phyloP scores from a whole-genome alignment of 2,797 vertebrate genomes.

The Rhabdophis nuchalis region DNA sequence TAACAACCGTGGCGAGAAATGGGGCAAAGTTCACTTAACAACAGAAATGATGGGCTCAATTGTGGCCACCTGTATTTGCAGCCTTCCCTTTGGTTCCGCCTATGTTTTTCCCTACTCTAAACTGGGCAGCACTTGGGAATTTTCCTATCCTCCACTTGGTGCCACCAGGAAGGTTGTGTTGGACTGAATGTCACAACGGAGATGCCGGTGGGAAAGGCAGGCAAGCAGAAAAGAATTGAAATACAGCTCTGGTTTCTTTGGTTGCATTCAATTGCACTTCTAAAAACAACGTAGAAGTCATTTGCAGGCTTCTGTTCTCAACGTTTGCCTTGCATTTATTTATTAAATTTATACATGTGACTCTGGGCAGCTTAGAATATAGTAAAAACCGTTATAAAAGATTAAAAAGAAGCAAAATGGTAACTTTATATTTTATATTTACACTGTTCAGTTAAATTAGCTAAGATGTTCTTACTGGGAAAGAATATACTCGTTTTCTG shows the following conservation, averaged over 20 bases:
- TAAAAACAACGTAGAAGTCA: background rate
- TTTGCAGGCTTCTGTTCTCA: background rate
- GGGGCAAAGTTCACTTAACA: background rate
- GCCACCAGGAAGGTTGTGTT: background rate
- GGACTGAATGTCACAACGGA: background rate
- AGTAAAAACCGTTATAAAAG: background rate
- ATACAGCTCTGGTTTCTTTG: background rate
- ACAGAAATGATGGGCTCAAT: background rate
- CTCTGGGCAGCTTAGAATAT: background rate
- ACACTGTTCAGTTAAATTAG: background rate
- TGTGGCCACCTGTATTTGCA: background rate
- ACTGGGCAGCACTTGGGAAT: background rate
- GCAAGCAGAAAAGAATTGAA: background rate
- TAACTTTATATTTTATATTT: background rate
- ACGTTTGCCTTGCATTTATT: background rate
- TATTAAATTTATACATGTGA: background rate
- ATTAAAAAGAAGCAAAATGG: background rate
- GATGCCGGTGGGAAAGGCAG: background rate
- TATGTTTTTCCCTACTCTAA: background rate
- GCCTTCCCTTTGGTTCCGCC: background rate
- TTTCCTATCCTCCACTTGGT: background rate
- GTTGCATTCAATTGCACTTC: background rate
- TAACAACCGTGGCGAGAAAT: no score
- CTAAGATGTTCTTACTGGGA: background rate
- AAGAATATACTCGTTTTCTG: background rate